Percentiles rank a stretch among this genome's conserved stretches.
These are phyloP conservation scores for Cyanoderma ruficeps DNA, from an alignment of 2,113 vertebrate species.

Conservation along the genomic window DNA sequence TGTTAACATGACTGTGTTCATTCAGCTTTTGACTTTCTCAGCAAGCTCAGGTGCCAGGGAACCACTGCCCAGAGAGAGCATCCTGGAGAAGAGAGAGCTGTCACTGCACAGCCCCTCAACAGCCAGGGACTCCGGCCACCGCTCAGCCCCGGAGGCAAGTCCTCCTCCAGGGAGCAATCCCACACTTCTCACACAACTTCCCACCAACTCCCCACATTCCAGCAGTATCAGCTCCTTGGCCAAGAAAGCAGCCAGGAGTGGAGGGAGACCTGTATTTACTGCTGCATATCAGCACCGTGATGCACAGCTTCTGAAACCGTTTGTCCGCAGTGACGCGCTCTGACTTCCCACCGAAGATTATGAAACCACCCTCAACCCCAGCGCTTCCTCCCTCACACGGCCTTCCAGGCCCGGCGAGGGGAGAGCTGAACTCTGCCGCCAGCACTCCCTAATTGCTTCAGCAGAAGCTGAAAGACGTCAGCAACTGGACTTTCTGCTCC, in stretches of 20 bases:
- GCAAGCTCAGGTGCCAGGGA: background rate
- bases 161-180: fast-evolving
- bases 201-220: background rate
- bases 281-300: background rate
- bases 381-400: slow-evolving; percentile 1
- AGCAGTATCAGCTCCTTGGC: background rate
- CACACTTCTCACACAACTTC: fast-evolving
- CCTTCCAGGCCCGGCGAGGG: background rate
- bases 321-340: background rate
- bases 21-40: background rate
- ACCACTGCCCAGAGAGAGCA: background rate
- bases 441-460: slow-evolving; percentile 50
- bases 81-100: background rate
- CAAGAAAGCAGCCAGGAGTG: background rate
- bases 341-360: background rate
- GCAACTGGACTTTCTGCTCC: background rate
- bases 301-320: background rate
- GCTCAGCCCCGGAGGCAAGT: background rate
- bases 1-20: background rate
- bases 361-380: background rate
- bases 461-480: slow-evolving; percentile 33
- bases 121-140: fast-evolving
- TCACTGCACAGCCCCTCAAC: background rate
- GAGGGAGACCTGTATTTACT: background rate
- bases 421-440: background rate